A percentile compares a stretch with the other conserved stretches of the same genome.
phyloP scores from a whole-genome alignment of 53 echinoderm and acorn worm genomes.

The Actinopyga echinites region DNA sequence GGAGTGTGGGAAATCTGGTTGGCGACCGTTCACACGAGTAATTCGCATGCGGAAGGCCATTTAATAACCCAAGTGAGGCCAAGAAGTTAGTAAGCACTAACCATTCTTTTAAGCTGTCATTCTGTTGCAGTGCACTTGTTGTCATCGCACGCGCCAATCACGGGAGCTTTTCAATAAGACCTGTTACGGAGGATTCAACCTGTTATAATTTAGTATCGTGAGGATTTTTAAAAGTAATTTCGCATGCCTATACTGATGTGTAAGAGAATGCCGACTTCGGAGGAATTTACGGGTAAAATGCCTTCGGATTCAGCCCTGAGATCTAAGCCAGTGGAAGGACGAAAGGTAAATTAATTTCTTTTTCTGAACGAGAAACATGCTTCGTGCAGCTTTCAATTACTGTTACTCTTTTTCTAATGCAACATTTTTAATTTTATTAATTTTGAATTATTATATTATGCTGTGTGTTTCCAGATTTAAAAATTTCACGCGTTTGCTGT shows the following conservation, averaged over 20 bases:
- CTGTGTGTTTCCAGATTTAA: too few relatives aligned
- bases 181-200: conserved; percentile 18
- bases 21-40: conserved; percentile 36
- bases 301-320: conserved; percentile 88
- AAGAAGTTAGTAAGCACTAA: not conserved
- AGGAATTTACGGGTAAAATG: conserved; percentile 61
- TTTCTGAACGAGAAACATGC: too few relatives aligned
- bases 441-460: too few relatives aligned
- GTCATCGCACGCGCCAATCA: conserved; percentile 30
- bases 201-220: not conserved
- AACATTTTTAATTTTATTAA: too few relatives aligned
- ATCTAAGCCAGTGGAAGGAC: conserved; percentile 76
- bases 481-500: too few relatives aligned
- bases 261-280: conserved; percentile 55
- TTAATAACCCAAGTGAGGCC: conserved; percentile 38
- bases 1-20: conserved; percentile 31
- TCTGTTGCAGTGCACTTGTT: conserved; percentile 6
- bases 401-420: too few relatives aligned
- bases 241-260: conserved; percentile 35
- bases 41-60: conserved; percentile 45
- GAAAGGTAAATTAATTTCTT: conserved; percentile 68
- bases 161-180: conserved; percentile 27
- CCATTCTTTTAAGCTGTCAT: not conserved
- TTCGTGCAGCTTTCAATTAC: too few relatives aligned
- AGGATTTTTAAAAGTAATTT: not conserved